Base-by-base conservation (phyloP, 2,113 vertebrate species). In the Poeciliopsis turrubarensis region DNA sequence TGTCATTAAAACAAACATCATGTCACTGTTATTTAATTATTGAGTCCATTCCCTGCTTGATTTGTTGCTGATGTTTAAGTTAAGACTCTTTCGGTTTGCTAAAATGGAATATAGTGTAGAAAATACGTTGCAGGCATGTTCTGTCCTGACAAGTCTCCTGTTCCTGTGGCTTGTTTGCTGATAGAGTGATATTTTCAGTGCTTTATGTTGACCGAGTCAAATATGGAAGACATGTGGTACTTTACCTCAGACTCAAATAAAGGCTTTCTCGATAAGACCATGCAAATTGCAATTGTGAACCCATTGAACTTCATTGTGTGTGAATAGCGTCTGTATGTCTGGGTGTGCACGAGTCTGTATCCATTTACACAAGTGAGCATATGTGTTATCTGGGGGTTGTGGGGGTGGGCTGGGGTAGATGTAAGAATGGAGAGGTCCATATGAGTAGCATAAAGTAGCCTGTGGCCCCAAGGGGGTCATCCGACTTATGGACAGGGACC, bases 401-500 rank as follows among this genome's bases (percentile, higher is more conserved):
- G 63, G 22, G 64, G 32, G 64, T 26, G 34, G 32, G 54, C 47
- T 39, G 22, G 62, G 41, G 39, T 9, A 19, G 39, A 41, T 39
- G 62, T 74, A 80, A 79, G 67, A 83, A 70, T 70, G 68, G 61
- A 78, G 73, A 61, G 34, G 75, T 83, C 41, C 78, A 79, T 71
- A 78, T 34, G 82, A 80, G 65, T 39, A 83, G 75, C 31, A 25
- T 85, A 83, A 87, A 85, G 86, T 71, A 87, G 75, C 84, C 61
- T 13, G 3, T 65, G 57, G 70, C 91, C 81, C 72, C 85, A 41
- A 73, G 90, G 91, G 90, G 91, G 82, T 82, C 85, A 77, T 92
- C 84, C 77, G 78, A 87, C 90, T 83, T 87, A 86, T 89, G 89
- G 90, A 86, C 90, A 85, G 87, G 84, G 86, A 91, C 88, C 83